These are phyloP conservation scores for Melanaphis sacchari DNA, from an alignment of 1,140 invertebrate species.

Conservation along the genomic window DNA sequence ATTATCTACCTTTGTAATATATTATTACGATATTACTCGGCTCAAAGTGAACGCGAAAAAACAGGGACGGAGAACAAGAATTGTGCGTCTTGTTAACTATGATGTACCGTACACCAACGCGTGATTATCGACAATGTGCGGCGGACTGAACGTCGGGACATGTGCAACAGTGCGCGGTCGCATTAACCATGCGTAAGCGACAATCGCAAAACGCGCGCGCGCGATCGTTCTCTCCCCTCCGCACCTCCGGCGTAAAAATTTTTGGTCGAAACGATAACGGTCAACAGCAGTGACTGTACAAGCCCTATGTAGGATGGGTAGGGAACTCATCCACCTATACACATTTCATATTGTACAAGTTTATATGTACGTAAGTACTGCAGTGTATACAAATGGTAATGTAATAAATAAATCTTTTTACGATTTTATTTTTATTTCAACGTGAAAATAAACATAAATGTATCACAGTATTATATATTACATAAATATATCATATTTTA, in stretches of 20 bases:
- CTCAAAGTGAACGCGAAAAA: neutral
- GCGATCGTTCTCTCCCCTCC: neutral
- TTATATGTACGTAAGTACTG: neutral
- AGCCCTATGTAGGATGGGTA: neutral
- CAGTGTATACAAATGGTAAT: neutral
- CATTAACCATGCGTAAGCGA: slow-evolving; percentile 28
- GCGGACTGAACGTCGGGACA: slow-evolving; percentile 36
- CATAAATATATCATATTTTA: neutral
- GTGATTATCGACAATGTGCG: slow-evolving; percentile 46
- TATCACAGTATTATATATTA: neutral
- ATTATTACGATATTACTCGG: neutral
- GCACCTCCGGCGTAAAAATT: neutral
- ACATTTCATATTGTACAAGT: neutral
- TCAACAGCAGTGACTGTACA: neutral
- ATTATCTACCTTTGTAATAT: neutral
- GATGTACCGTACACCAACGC: neutral
- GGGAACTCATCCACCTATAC: too few relatives aligned
- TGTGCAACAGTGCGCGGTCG: slow-evolving; percentile 1
- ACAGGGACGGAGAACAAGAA: neutral
- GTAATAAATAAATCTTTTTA: neutral
- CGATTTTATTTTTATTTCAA: neutral
- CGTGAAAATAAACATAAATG: neutral
- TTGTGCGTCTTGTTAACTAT: neutral
- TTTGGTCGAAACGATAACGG: neutral
- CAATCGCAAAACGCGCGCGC: neutral